phyloP scores from a whole-genome alignment of 1,140 invertebrate species.

The Temnothorax nylanderi region DNA sequence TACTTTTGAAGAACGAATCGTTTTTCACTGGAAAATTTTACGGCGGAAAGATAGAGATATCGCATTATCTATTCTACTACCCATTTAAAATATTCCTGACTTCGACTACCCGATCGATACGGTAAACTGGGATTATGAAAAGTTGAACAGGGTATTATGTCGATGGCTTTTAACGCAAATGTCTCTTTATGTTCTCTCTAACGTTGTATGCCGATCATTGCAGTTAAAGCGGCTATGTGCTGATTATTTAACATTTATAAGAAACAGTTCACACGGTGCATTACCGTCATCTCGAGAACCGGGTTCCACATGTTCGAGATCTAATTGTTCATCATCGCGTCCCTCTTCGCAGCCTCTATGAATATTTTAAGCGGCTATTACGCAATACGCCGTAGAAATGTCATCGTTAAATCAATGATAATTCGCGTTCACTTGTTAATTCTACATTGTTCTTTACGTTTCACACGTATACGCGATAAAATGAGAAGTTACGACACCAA shows the following conservation, averaged over 20 bases:
- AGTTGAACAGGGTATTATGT: conserved; percentile 22
- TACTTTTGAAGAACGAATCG: neutral
- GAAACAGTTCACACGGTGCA: neutral
- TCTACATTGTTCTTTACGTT: conserved; percentile 36
- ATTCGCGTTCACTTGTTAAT: conserved; percentile 40
- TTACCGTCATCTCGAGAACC: conserved; percentile 9
- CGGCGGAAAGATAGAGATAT: conserved; percentile 1
- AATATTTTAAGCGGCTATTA: conserved; percentile 55
- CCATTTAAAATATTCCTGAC: conserved; percentile 25
- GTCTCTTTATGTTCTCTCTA: neutral
- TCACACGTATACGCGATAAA: conserved; percentile 35
- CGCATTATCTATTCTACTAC: neutral
- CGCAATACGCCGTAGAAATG: conserved; percentile 24
- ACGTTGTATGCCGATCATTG: neutral
- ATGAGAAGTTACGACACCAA: conserved; percentile 8
- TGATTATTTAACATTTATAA: conserved; percentile 65
- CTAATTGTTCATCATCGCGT: conserved; percentile 42
- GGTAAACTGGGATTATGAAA: conserved; percentile 45
- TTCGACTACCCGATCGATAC: conserved; percentile 31
- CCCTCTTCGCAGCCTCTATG: neutral
- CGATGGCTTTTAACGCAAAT: conserved; percentile 12
- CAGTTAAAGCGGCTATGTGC: conserved; percentile 26
- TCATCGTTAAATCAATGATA: conserved; percentile 47
- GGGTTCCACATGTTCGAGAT: conserved; percentile 16
- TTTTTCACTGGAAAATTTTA: conserved; percentile 13